Evolutionary conservation across 2,113 vertebrate genomes (phyloP), one percentile per base, ranked within the genome.

Genomic region (Tupaia tana): DNA sequence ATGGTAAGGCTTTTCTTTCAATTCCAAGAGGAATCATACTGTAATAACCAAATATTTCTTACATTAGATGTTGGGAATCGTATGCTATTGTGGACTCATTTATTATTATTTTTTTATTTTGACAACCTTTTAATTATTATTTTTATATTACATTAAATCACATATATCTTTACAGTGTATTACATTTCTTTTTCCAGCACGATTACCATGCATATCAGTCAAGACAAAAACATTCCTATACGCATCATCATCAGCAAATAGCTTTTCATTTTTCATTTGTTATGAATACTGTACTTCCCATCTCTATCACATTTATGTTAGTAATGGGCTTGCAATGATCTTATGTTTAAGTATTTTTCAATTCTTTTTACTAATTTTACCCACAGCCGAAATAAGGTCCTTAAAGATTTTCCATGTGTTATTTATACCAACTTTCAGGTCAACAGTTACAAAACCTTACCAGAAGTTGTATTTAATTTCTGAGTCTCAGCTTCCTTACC

Each of bases 261-360:
- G 43, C 43, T 43, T 43, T 43, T 43, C 43, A 43, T 43, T 43
- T 43, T 43, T 69, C 25, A 61, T 63, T 83, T 89, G 31, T 75
- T 71, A 1, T 89, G 89, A 91, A 83, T 82, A 58, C 20, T 61
- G 25, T 25, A 69, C 12, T 43, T 92, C 27, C 27, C 56, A 27
- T 73, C 4, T 91, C 22, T 86, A 59, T 59, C 79, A 81, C 3
- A 89, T 85, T 93, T 61, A 80, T 31, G 56, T 69, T 6, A 54
- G 70, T 67, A 29, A 64, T 20, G n/a, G 67, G 19, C 15, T 75
- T 92, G 70, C 8, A 67, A 67, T 63, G 82, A 77, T n/a, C 27
- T 80, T 86, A 70, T 84, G 16, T n/a, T 84, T 92, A 58, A 96
- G 63, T 70, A 80, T 83, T 88, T 95, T n/a, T 82, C 25, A 74